Conservation (phyloP, 2,113 vertebrate species). For the Crotalus viridis region DNA sequence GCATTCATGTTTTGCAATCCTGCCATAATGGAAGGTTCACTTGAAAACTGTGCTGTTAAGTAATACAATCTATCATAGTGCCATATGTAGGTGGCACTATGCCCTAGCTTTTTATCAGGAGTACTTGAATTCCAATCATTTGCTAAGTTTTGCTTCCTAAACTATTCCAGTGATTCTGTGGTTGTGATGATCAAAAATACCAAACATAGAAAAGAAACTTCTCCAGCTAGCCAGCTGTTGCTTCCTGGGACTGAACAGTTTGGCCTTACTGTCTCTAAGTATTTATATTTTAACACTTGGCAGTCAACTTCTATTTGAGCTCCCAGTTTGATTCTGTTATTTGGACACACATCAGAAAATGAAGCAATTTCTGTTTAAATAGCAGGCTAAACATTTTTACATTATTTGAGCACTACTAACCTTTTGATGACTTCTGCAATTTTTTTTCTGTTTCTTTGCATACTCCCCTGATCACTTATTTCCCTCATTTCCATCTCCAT, state of each 20-base stretch:
- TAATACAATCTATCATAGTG: not conserved
- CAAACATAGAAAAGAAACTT: conserved; percentile 27
- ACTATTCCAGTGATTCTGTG: not conserved
- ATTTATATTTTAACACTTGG: conserved; percentile 62
- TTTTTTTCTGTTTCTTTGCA: conserved; percentile 55
- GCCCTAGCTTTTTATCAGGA: not conserved
- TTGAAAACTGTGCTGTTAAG: not conserved
- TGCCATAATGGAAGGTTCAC: not conserved
- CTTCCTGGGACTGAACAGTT: conserved; percentile 60
- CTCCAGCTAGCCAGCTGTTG: conserved; percentile 51
- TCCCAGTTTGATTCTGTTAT: conserved; percentile 64
- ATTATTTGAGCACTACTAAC: conserved; percentile 58
- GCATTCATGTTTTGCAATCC: too few species aligned
- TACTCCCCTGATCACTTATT: conserved; percentile 24
- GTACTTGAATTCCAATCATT: rapidly evolving
- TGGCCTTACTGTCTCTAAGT: conserved; percentile 65
- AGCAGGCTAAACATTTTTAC: conserved; percentile 62
- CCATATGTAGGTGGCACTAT: not conserved
- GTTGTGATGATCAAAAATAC: conserved; percentile 25
- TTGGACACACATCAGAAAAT: conserved; percentile 66
- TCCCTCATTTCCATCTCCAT: conserved; percentile 35
- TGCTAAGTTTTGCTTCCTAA: not conserved
- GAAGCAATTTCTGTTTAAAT: conserved; percentile 66
- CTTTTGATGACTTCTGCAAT: conserved; percentile 56
- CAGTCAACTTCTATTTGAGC: conserved; percentile 66